Evolutionary conservation across 2,797 vertebrate genomes (phyloP), one percentile per base, ranked within the genome.

Genomic region (Pangasius sanitwongsei): DNA sequence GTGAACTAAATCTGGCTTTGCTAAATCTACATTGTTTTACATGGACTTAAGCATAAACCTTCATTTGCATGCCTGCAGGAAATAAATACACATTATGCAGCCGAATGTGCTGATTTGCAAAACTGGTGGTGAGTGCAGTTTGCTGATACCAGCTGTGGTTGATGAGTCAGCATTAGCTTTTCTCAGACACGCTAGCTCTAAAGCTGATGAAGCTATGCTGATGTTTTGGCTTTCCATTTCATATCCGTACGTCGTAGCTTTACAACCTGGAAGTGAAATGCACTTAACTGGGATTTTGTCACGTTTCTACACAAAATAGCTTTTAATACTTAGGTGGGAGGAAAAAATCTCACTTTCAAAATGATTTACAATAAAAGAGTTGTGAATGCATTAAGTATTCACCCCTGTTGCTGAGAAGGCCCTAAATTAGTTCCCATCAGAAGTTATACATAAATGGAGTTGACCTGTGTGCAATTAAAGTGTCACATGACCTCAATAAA

Each of bases 121-220:
- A 31, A 41, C 1, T 48, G 44, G 25, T 55, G 5, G 74, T 25
- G 44, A 55, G 69, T 86, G 65, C 6, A 53, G 25, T 75, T 86
- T 69, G 55, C 50, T 59, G 53, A 61, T 23, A 84, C 6, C 63
- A 87, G 31, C 67, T 90, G 75, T 61, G 80, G 83, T 83, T 72
- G 20, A 72, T 85, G 48, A 83, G 75, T 88, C 87, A 81, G 57
- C 61, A 50, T 28, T n/a, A 18, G 59, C 20, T 83, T 28, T 25
- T 83, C 82, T 48, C 41, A 11, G 61, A 8, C 28, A 50, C 9
- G 7, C 37, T 44, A 44, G 44, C 37, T 8, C 41, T 67, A 20
- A 15, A 28, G 57, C 57, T 25, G 34, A 65, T 18, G 1, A 31
- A 50, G 41, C 15, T 20, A 2, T 31, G 61, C 82, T 48, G 28